Evolutionary conservation across 2,113 vertebrate genomes (phyloP).

Genomic region (Lepus timidus): DNA sequence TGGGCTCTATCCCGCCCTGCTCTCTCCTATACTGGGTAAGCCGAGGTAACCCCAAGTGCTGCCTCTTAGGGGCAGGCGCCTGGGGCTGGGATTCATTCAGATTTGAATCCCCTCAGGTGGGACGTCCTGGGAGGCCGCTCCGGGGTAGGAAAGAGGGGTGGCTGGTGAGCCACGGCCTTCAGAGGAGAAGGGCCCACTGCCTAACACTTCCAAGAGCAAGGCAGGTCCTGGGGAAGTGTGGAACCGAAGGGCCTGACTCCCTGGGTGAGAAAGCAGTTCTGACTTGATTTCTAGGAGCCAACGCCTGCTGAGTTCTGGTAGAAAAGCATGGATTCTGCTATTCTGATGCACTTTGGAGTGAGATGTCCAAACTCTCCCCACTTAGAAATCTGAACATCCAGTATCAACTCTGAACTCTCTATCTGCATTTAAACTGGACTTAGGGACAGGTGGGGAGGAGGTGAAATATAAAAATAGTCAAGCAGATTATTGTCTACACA

Average conservation of each 20-base stretch:
- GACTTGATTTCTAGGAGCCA: conserved; percentile 80
- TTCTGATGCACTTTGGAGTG: conserved; percentile 81
- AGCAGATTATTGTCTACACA: conserved; percentile 90
- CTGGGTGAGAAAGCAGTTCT: conserved; percentile 66
- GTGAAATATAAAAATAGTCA: conserved; percentile 89
- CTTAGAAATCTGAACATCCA: conserved; percentile 83
- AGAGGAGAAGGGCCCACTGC: conserved; percentile 71
- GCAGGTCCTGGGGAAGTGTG: conserved; percentile 25
- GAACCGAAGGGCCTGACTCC: conserved; percentile 76
- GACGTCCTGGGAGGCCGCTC: conserved; percentile 72
- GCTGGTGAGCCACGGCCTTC: conserved; percentile 71
- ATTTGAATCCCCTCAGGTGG: conserved; percentile 73
- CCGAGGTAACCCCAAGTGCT: conserved; percentile 39
- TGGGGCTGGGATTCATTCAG: conserved; percentile 71
- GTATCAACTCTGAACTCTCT: conserved; percentile 73
- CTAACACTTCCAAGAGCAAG: conserved; percentile 59
- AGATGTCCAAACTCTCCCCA: conserved; percentile 84
- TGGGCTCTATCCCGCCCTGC: conserved; percentile 77
- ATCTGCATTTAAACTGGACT: conserved; percentile 84
- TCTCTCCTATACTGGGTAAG: conserved; percentile 75
- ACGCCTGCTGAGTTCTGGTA: conserved; percentile 60
- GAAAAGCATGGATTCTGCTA: conserved; percentile 52
- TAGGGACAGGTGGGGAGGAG: conserved; percentile 86
- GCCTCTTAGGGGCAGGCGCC: conserved; percentile 57
- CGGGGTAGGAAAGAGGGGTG: conserved; percentile 67